Percentiles rank a stretch among this genome's conserved stretches.
These are phyloP conservation scores for Stomorhina lunata DNA, from an alignment of 2,888 invertebrate genomes.

Conservation along the genomic window DNA sequence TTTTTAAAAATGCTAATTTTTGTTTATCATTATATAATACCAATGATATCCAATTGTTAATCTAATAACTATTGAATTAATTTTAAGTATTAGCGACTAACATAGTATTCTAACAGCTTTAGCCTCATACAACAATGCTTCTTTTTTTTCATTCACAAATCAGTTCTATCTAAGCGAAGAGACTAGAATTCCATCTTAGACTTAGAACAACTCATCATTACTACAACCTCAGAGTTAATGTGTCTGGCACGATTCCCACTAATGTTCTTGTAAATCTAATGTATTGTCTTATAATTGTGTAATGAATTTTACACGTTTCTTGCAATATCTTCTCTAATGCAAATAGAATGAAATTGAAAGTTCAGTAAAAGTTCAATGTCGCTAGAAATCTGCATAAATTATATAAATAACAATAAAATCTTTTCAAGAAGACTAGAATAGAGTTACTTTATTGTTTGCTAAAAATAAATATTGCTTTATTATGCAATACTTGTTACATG, in stretches of 20 bases:
- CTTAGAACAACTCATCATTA: neutral
- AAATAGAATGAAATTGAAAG: conserved; percentile 53
- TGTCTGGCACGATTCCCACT: conserved; percentile 10
- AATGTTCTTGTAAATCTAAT: neutral
- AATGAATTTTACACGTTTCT: conserved; percentile 35
- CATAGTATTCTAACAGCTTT: too few species aligned
- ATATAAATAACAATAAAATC: conserved; percentile 35
- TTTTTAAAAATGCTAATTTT: too few species aligned
- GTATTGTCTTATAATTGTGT: neutral
- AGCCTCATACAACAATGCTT: too few species aligned
- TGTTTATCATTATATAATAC: too few species aligned
- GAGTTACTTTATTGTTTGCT: neutral
- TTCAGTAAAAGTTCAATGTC: conserved; percentile 61
- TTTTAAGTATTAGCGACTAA: too few species aligned
- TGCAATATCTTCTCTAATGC: neutral
- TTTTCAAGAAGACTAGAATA: too few species aligned
- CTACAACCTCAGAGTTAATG: neutral
- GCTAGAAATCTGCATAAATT: neutral
- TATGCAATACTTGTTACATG: conserved; percentile 48
- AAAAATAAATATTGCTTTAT: conserved; percentile 10
- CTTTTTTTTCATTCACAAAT: too few species aligned
- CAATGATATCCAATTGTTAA: too few species aligned
- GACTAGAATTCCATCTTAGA: too few species aligned
- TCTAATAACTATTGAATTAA: too few species aligned
- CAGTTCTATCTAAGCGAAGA: too few species aligned